Evolutionary conservation across 2,797 vertebrate genomes (phyloP).

Genomic region (Malacoctenus gilli): DNA sequence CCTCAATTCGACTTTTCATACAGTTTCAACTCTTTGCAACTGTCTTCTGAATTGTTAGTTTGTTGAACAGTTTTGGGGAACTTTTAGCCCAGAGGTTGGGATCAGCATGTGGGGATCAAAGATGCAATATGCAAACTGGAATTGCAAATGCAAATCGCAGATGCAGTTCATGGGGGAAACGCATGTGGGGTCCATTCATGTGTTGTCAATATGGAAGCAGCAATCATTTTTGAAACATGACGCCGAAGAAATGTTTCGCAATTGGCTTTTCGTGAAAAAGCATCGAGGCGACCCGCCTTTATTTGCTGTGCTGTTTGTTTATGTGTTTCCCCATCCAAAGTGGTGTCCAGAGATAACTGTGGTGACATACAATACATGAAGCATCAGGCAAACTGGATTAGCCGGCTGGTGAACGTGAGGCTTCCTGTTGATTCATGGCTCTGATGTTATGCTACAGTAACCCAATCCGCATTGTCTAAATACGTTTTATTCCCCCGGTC

Average conservation of each 20-base stretch:
- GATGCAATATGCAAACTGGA: no score
- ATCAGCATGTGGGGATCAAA: no score
- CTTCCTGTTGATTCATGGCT: slow-evolving; percentile 54
- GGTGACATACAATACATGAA: slow-evolving; percentile 56
- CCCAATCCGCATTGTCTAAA: slow-evolving; percentile 41
- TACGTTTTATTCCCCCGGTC: no score
- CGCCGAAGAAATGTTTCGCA: slow-evolving; percentile 3
- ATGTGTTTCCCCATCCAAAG: slow-evolving; percentile 14
- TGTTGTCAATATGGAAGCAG: not conserved
- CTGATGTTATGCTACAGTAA: slow-evolving; percentile 51
- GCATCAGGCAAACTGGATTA: slow-evolving; percentile 64
- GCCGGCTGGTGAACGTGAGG: slow-evolving; percentile 41
- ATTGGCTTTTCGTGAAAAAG: slow-evolving; percentile 23
- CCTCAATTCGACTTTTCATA: no score
- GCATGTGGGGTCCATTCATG: not conserved
- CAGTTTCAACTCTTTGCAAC: no score
- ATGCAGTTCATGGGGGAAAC: not conserved
- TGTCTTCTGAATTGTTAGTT: no score
- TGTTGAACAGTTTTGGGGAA: no score
- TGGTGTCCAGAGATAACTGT: slow-evolving; percentile 52
- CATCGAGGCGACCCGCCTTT: slow-evolving; percentile 21
- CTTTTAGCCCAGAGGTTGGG: no score
- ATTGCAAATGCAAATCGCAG: no score
- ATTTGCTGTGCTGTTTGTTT: slow-evolving; percentile 39
- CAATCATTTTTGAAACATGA: slow-evolving; percentile 5